phyloP scores from a whole-genome alignment of 2,888 invertebrate species.

The Dynastes grantii region DNA sequence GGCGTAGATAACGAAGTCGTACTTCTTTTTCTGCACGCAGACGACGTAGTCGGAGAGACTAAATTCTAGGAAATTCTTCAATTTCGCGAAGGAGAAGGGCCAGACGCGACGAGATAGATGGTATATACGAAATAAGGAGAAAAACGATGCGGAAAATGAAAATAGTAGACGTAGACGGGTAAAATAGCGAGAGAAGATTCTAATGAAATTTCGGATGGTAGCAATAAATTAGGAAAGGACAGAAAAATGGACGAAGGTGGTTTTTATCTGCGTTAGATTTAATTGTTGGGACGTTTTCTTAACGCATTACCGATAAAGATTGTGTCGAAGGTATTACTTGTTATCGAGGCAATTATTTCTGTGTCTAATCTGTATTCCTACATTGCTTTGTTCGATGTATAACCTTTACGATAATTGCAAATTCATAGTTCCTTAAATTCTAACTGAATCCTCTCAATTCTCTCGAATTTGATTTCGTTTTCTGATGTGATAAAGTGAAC shows the following conservation, averaged over 20 bases:
- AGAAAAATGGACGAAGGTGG: background rate
- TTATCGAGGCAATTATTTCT: no score
- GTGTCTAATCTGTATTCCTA: no score
- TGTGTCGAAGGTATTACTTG: no score
- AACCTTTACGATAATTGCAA: no score
- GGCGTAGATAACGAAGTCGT: conserved; percentile 51
- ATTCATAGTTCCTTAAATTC: no score
- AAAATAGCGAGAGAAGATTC: background rate
- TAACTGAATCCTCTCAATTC: no score
- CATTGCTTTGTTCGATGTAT: no score
- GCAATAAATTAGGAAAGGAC: conserved; percentile 6
- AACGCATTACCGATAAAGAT: no score
- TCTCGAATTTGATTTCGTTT: no score
- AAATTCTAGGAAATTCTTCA: conserved; percentile 24
- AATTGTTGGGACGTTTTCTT: background rate
- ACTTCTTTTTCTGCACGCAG: conserved; percentile 47
- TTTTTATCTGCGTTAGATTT: conserved; percentile 7
- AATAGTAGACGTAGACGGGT: conserved; percentile 11
- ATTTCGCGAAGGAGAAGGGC: conserved; percentile 16
- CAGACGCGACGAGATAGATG: conserved; percentile 10
- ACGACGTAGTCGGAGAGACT: conserved; percentile 12
- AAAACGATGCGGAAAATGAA: conserved; percentile 34
- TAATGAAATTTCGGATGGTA: background rate
- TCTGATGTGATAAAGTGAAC: no score
- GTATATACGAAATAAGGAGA: background rate